Conservation (phyloP, 2,888 invertebrate species). For the Drosophila antonietae region DNA sequence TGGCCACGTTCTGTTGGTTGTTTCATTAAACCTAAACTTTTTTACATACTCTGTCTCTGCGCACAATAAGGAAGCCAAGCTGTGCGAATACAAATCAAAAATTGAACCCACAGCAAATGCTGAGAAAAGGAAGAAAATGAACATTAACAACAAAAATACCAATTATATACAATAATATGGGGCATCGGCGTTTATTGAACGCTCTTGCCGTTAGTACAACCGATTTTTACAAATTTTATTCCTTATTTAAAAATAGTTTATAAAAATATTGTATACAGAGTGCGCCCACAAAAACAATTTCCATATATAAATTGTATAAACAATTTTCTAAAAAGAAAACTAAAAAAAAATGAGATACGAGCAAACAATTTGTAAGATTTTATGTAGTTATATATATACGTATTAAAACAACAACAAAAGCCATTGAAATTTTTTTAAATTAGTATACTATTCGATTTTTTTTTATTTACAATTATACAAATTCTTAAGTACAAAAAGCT, state of each 20-base stretch:
- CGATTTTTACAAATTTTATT: slow-evolving; percentile 56
- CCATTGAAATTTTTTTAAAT: slow-evolving; percentile 55
- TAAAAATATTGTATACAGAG: slow-evolving; percentile 35
- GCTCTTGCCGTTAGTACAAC: slow-evolving; percentile 53
- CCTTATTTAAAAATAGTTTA: slow-evolving; percentile 33
- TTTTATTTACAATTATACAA: slow-evolving; percentile 42
- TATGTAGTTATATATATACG: slow-evolving; percentile 49
- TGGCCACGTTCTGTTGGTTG: slow-evolving; percentile 52
- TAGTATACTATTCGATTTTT: slow-evolving; percentile 42
- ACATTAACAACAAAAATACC: slow-evolving; percentile 29
- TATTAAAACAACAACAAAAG: slow-evolving; percentile 44
- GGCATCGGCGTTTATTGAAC: slow-evolving; percentile 34
- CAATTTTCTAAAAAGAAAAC: slow-evolving; percentile 32
- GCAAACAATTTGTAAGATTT: slow-evolving; percentile 46
- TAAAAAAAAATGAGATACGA: slow-evolving; percentile 31
- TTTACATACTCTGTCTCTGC: slow-evolving; percentile 40
- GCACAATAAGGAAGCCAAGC: slow-evolving; percentile 36
- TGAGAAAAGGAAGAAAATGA: slow-evolving; percentile 27
- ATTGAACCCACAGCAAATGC: slow-evolving; percentile 27
- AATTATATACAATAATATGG: slow-evolving; percentile 53
- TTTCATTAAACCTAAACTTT: slow-evolving; percentile 31
- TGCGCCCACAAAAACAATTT: slow-evolving; percentile 25
- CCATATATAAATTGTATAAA: slow-evolving; percentile 31
- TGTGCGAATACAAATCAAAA: slow-evolving; percentile 40
- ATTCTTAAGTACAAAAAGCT: slow-evolving; percentile 47